These are phyloP conservation scores for Pygocentrus nattereri DNA, from an alignment of 2,797 vertebrate genomes.

Conservation along the genomic window DNA sequence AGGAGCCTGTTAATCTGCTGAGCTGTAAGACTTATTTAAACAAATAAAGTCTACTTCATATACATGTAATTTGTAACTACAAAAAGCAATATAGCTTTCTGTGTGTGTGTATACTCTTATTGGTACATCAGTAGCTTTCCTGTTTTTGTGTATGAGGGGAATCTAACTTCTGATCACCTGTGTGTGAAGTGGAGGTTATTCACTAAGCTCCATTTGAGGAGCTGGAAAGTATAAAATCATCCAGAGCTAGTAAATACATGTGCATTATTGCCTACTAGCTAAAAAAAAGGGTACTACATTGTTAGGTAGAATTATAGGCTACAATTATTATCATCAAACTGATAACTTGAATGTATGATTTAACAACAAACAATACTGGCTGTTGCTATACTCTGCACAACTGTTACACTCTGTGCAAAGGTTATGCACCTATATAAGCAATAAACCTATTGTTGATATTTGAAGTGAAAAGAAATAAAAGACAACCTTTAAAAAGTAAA, in stretches of 20 bases:
- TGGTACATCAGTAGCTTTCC: neutral
- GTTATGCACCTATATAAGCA: too few species aligned
- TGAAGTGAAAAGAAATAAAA: too few species aligned
- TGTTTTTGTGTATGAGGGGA: too few species aligned
- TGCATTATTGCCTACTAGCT: neutral
- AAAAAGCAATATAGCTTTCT: neutral
- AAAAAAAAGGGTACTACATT: neutral
- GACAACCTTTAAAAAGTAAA: too few species aligned
- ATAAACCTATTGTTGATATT: too few species aligned
- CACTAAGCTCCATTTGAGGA: neutral
- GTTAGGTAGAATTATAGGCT: neutral
- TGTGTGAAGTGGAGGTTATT: neutral
- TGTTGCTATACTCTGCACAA: neutral
- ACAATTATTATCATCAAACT: neutral
- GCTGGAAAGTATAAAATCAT: neutral
- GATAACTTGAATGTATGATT: neutral
- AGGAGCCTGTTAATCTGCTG: neutral
- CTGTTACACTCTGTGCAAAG: neutral
- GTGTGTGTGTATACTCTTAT: neutral
- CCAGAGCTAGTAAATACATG: neutral
- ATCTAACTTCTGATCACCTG: too few species aligned
- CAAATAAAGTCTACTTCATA: neutral
- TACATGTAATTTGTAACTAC: neutral
- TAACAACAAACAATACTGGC: neutral
- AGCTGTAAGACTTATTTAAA: neutral